phyloP scores from a whole-genome alignment of 2,797 vertebrate genomes.

The Erithacus rubecula region DNA sequence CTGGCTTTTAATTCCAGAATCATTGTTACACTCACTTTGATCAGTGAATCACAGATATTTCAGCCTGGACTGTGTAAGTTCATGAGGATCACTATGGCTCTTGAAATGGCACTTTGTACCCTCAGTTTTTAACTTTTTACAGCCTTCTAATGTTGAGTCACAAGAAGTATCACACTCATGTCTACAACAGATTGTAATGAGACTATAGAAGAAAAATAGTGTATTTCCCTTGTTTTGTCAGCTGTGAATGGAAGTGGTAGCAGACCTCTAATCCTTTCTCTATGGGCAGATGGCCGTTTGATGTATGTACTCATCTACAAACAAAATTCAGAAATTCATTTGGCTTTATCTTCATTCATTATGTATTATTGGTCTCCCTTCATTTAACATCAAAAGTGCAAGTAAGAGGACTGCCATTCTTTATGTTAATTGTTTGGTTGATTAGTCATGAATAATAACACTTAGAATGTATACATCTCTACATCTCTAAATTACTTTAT shows the following conservation, averaged over 20 bases:
- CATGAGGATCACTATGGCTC: background rate
- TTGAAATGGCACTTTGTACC: background rate
- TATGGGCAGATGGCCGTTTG: constrained; percentile 32
- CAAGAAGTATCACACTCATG: background rate
- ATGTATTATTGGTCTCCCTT: constrained; percentile 35
- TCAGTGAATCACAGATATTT: background rate
- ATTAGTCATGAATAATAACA: constrained; percentile 42
- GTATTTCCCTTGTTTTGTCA: background rate
- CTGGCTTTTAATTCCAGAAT: background rate
- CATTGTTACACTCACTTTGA: background rate
- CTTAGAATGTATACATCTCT: constrained; percentile 5
- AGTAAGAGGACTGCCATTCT: constrained; percentile 16
- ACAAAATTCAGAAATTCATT: constrained; percentile 50
- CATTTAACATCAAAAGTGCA: constrained; percentile 53
- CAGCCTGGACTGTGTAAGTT: background rate
- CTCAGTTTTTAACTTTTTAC: background rate
- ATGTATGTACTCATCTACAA: constrained; percentile 48
- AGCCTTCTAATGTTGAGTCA: background rate
- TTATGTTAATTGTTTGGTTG: background rate
- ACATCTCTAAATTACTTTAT: background rate
- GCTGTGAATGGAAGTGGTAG: background rate
- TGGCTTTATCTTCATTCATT: constrained; percentile 51
- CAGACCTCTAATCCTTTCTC: constrained; percentile 34
- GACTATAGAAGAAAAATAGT: background rate
- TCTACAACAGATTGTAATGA: background rate